phyloP scores from a whole-genome alignment of 2,888 invertebrate species.

The Drosophila cognata region DNA sequence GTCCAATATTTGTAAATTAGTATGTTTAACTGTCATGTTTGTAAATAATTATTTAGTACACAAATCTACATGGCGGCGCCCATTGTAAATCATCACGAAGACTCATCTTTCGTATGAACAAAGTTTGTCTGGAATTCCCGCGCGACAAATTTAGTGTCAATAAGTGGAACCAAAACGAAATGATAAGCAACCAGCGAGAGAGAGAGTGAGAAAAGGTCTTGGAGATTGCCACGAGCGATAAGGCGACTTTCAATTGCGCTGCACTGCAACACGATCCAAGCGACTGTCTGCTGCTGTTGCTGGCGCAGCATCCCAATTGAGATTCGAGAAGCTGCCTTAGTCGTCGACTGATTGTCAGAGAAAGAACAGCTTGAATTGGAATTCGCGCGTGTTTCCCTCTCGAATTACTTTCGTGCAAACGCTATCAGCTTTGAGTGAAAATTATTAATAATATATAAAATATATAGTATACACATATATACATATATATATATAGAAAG shows the following conservation, averaged over 20 bases:
- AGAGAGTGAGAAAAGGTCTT: constrained; percentile 37
- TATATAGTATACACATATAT: constrained; percentile 21
- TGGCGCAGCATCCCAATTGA: constrained; percentile 52
- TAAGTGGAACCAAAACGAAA: constrained; percentile 39
- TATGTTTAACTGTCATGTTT: constrained; percentile 41
- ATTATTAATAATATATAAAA: constrained; percentile 17
- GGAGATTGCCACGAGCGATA: constrained; percentile 61
- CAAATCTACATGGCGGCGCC: constrained; percentile 28
- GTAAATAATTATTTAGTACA: constrained; percentile 36
- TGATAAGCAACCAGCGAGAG: constrained; percentile 62
- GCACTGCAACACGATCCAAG: constrained; percentile 39
- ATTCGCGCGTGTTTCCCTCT: constrained; percentile 15
- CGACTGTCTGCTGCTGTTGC: constrained; percentile 21
- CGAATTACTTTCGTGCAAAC: constrained; percentile 23
- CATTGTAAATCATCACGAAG: constrained; percentile 56
- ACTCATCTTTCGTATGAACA: constrained; percentile 37
- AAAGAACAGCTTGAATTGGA: constrained; percentile 37
- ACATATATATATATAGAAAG: constrained; percentile 13
- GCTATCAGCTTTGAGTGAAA: constrained; percentile 48
- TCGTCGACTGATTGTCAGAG: constrained; percentile 69
- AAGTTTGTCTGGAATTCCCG: constrained; percentile 43
- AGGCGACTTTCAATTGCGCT: constrained; percentile 55
- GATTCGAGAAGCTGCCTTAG: constrained; percentile 64
- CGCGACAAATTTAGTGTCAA: constrained; percentile 35
- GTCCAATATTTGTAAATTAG: constrained; percentile 29